Conservation (phyloP, 2,888 invertebrate genomes). For the Eudemis profundana region DNA sequence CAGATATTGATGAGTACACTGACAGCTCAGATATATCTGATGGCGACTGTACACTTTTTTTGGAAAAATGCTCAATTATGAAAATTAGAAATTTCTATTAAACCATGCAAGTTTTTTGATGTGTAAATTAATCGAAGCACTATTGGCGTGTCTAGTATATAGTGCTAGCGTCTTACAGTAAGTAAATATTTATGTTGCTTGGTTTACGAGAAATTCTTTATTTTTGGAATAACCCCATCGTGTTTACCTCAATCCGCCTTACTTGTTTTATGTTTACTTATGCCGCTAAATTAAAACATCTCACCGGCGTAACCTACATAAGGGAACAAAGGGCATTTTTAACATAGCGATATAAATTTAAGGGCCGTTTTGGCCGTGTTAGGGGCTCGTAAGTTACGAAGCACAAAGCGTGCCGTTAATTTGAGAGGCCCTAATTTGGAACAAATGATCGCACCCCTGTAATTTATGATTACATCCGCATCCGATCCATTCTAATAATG, state of each 20-base stretch:
- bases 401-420: slow-evolving; percentile 40
- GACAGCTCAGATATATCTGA: no score
- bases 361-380: slow-evolving; percentile 29
- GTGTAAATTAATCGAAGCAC: slow-evolving; percentile 8
- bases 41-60: no score
- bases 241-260: not conserved
- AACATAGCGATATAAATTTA: slow-evolving; percentile 29
- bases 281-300: slow-evolving; percentile 11
- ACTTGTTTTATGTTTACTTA: slow-evolving; percentile 4
- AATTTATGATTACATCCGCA: slow-evolving; percentile 34
- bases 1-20: no score
- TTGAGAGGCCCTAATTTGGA: slow-evolving; percentile 41
- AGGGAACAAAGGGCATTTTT: slow-evolving; percentile 31
- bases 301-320: slow-evolving; percentile 4
- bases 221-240: no score
- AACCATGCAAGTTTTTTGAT: no score
- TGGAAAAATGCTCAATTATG: no score
- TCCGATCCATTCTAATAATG: slow-evolving; percentile 28
- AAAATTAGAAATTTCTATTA: no score
- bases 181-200: no score
- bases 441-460: slow-evolving; percentile 38
- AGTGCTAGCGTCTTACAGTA: no score
- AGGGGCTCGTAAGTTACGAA: slow-evolving; percentile 39
- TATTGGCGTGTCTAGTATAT: no score
- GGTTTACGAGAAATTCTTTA: no score